Evolutionary conservation across 2,888 invertebrate species (phyloP).

Genomic region (Crepidodera aurea): DNA sequence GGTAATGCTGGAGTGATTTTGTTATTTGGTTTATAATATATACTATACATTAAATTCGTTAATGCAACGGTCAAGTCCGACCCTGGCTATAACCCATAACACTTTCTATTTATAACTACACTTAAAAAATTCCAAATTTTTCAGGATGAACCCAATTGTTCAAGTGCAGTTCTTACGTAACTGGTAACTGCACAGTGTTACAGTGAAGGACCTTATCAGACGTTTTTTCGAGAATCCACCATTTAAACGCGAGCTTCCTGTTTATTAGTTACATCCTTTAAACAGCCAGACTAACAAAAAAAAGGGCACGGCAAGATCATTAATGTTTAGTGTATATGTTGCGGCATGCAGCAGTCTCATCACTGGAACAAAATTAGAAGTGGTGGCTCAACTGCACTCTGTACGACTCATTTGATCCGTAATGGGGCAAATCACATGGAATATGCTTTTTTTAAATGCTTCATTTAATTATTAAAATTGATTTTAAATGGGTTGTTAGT

Average conservation of each 20-base stretch:
- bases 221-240: slow-evolving; percentile 24
- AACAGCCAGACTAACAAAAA: slow-evolving; percentile 37
- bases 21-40: too few relatives aligned
- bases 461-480: too few relatives aligned
- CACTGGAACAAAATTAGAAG: slow-evolving; percentile 31
- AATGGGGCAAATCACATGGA: too few relatives aligned
- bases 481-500: too few relatives aligned
- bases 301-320: slow-evolving; percentile 35
- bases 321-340: slow-evolving; percentile 30
- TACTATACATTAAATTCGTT: too few relatives aligned
- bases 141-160: too few relatives aligned
- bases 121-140: too few relatives aligned
- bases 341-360: slow-evolving; percentile 27
- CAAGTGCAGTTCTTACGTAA: slow-evolving; percentile 9
- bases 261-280: slow-evolving; percentile 35
- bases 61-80: too few relatives aligned
- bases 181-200: slow-evolving; percentile 1
- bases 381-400: slow-evolving; percentile 17
- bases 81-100: too few relatives aligned
- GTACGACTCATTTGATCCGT: not conserved
- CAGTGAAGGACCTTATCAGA: slow-evolving; percentile 13
- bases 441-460: too few relatives aligned
- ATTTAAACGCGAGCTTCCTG: slow-evolving; percentile 33
- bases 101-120: too few relatives aligned
- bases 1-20: too few relatives aligned